Conservation (phyloP, 2,113 vertebrate species). For the Diadophis punctatus region DNA sequence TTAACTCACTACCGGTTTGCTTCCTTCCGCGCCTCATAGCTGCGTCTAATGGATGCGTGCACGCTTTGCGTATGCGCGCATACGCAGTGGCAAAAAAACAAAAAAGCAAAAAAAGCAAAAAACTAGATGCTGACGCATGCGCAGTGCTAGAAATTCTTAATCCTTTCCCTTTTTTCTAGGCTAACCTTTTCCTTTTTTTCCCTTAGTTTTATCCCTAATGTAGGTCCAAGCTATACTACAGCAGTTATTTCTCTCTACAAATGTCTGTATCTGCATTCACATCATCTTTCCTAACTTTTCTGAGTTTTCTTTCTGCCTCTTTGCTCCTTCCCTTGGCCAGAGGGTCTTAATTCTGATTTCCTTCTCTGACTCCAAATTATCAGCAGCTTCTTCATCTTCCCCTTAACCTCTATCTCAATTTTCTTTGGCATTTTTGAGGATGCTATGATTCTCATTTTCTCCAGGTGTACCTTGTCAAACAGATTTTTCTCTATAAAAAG, state of each 20-base stretch:
- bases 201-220: neutral
- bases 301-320: neutral
- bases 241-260: neutral
- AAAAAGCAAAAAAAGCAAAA: too few species aligned
- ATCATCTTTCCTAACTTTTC: neutral
- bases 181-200: neutral
- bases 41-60: too few species aligned
- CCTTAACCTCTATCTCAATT: neutral
- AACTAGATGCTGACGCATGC: too few species aligned
- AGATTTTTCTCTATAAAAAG: neutral
- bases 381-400: neutral
- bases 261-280: neutral
- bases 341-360: neutral
- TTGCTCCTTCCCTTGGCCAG: neutral
- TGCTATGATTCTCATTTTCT: neutral
- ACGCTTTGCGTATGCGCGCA: too few species aligned
- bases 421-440: neutral
- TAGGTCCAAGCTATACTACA: neutral
- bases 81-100: too few species aligned
- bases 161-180: neutral
- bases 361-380: neutral
- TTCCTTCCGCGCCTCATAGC: too few species aligned
- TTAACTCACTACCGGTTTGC: too few species aligned
- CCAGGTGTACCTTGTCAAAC: neutral
- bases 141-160: neutral